Percentiles rank a stretch among this genome's conserved stretches.
Conservation (phyloP, 2,888 invertebrate species). For the Diarsia dahlii region DNA sequence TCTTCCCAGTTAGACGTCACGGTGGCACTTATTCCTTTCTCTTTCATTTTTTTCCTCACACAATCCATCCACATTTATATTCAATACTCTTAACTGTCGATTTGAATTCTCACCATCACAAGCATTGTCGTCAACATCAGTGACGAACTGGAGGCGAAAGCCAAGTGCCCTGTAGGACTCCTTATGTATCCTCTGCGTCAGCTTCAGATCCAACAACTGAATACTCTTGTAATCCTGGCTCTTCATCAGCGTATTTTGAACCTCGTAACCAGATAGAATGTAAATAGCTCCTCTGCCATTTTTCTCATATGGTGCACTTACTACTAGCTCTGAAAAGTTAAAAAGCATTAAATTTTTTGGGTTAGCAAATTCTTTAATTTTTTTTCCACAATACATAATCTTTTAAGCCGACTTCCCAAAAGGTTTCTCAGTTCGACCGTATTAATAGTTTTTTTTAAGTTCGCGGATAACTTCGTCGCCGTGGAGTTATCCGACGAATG, state of each 20-base stretch:
- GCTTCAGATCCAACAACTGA: slow-evolving; percentile 65
- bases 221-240: slow-evolving; percentile 43
- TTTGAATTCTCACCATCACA: slow-evolving; percentile 74
- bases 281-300: slow-evolving; percentile 76
- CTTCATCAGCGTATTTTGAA: slow-evolving; percentile 61
- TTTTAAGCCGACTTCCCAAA: no score
- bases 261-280: slow-evolving; percentile 78
- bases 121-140: slow-evolving; percentile 75
- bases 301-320: slow-evolving; percentile 82
- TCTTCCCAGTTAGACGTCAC: no score
- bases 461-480: no score
- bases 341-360: not conserved
- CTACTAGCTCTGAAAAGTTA: slow-evolving; percentile 78
- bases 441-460: no score
- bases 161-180: slow-evolving; percentile 70
- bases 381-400: no score
- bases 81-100: no score
- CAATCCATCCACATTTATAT: no score
- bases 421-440: no score
- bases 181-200: slow-evolving; percentile 72
- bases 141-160: slow-evolving; percentile 76
- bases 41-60: no score
- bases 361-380: not conserved
- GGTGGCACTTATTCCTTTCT: no score
- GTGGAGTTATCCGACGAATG: no score